phyloP scores from a whole-genome alignment of 1,140 invertebrate species.

The roundworm (Caenorhabditis elegans) region WBcel235 BX284604.4:7218001-7218500 shows the following conservation, averaged over 20 bases:
- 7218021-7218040: no score
- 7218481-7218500: slow-evolving; percentile 53
- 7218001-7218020: no score
- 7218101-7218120: slow-evolving; percentile 50
- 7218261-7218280: slow-evolving; percentile 45
- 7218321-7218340: slow-evolving; percentile 52
- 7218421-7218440: slow-evolving; percentile 34
- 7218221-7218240: neutral
- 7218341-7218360: slow-evolving; percentile 52
- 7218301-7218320: slow-evolving; percentile 49
- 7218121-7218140: slow-evolving; percentile 51
- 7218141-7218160: slow-evolving; percentile 34
- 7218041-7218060: no score
- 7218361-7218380: slow-evolving; percentile 30
- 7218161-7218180: slow-evolving; percentile 52
- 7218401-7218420: neutral
- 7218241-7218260: slow-evolving; percentile 51
- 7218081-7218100: neutral
- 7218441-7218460: slow-evolving; percentile 50
- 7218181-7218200: slow-evolving; percentile 48
- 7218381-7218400: neutral
- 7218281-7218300: slow-evolving; percentile 42
- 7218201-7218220: no score
- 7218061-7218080: neutral
- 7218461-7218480: slow-evolving; percentile 51